These are phyloP conservation scores for Ferdinandea cuprea DNA, from an alignment of 2,888 invertebrate genomes.

Conservation along the genomic window DNA sequence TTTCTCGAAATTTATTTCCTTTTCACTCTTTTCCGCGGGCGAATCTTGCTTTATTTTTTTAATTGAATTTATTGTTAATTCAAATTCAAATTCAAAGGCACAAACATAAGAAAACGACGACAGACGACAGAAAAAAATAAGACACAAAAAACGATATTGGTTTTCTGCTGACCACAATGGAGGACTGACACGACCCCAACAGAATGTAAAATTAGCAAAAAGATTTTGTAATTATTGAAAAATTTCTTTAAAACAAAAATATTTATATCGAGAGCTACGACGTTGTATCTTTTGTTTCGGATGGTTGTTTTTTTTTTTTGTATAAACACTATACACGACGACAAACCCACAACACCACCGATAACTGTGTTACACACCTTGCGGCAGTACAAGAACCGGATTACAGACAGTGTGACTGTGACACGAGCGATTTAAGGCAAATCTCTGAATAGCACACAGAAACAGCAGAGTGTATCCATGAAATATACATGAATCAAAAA, in stretches of 20 bases:
- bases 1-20: constrained; percentile 52
- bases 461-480: constrained; percentile 34
- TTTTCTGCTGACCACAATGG: constrained; percentile 26
- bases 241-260: constrained; percentile 29
- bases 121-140: constrained; percentile 3
- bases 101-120: constrained; percentile 2
- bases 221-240: constrained; percentile 50
- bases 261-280: constrained; percentile 36
- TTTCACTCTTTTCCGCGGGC: constrained; percentile 23
- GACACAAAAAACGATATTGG: background rate
- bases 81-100: constrained; percentile 36
- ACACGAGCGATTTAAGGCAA: constrained; percentile 63
- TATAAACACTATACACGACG: constrained; percentile 47
- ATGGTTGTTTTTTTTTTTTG: constrained; percentile 15
- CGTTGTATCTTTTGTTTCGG: constrained; percentile 43
- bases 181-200: constrained; percentile 49
- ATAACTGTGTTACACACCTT: constrained; percentile 73
- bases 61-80: constrained; percentile 56
- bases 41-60: constrained; percentile 24
- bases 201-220: constrained; percentile 69
- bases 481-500: constrained; percentile 50
- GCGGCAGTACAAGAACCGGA: constrained; percentile 72
- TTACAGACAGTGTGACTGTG: constrained; percentile 52
- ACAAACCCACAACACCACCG: constrained; percentile 48
- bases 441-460: constrained; percentile 53